These are phyloP conservation scores for Dromaius novaehollandiae DNA, from an alignment of 2,113 vertebrate genomes.

Conservation along the genomic window DNA sequence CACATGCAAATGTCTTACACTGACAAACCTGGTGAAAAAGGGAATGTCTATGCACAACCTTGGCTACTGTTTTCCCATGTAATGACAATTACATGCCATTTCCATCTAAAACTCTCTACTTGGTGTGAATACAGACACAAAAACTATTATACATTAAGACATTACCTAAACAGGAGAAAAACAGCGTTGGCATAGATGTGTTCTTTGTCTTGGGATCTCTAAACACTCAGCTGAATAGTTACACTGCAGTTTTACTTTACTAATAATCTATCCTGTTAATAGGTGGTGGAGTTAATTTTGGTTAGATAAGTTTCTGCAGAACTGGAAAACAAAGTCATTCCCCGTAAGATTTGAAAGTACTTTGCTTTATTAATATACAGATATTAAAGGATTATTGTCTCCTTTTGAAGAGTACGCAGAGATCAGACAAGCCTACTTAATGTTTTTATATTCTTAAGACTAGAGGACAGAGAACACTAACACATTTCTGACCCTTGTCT, in stretches of 20 bases:
- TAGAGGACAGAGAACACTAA: neutral
- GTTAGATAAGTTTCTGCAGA: neutral
- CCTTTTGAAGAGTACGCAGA: neutral
- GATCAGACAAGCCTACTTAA: neutral
- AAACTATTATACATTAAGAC: neutral
- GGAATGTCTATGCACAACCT: neutral
- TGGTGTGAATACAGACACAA: neutral
- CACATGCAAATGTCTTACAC: neutral
- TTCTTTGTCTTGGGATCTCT: neutral
- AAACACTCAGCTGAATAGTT: neutral
- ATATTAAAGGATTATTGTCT: neutral
- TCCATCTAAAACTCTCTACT: neutral
- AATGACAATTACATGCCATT: neutral
- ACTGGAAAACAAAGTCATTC: neutral
- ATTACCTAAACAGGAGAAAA: neutral
- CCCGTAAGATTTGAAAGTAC: neutral
- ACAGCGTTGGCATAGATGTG: neutral
- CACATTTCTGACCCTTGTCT: neutral
- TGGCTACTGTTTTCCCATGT: neutral
- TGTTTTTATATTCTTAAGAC: neutral
- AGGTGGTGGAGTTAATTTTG: neutral
- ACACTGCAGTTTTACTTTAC: neutral
- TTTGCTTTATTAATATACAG: neutral
- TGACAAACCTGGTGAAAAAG: neutral
- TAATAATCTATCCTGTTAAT: neutral